Percentiles rank a stretch among this genome's conserved stretches.
Evolutionary conservation across 2,113 vertebrate species (phyloP).

Genomic region (Pavo muticus): DNA sequence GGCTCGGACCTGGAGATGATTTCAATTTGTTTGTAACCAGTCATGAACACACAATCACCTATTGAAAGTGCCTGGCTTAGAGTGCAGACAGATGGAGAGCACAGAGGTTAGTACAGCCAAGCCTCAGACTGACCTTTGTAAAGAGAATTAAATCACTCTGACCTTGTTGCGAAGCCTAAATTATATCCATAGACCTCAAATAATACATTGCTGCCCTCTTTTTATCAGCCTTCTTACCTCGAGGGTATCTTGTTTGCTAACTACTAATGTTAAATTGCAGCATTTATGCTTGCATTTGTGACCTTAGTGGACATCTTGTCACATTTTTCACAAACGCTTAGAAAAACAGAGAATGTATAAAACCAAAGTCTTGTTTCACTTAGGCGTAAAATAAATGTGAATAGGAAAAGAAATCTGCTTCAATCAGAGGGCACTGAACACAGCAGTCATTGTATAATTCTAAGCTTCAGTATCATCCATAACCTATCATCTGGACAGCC

Average conservation of each 20-base stretch:
- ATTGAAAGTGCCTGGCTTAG: conserved; percentile 74
- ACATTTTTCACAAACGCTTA: conserved; percentile 49
- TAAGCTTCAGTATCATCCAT: background rate
- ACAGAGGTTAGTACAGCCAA: conserved; percentile 73
- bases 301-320: conserved; percentile 64
- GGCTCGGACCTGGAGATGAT: conserved; percentile 40
- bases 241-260: conserved; percentile 70
- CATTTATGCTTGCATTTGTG: conserved; percentile 66
- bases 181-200: conserved; percentile 72
- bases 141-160: conserved; percentile 75
- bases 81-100: conserved; percentile 71
- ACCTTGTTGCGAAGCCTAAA: conserved; percentile 72
- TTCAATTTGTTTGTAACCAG: conserved; percentile 73
- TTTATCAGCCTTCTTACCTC: conserved; percentile 71
- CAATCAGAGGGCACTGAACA: conserved; percentile 6
- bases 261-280: conserved; percentile 68
- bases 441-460: conserved; percentile 28
- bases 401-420: conserved; percentile 45
- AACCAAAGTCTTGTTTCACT: conserved; percentile 51
- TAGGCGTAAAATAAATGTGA: conserved; percentile 29
- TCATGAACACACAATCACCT: conserved; percentile 76
- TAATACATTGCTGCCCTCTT: conserved; percentile 70
- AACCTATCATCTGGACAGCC: conserved; percentile 5
- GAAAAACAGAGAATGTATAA: conserved; percentile 37
- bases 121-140: conserved; percentile 74